Conservation (phyloP, 2,888 invertebrate species). For the Synergus laeviventris region DNA sequence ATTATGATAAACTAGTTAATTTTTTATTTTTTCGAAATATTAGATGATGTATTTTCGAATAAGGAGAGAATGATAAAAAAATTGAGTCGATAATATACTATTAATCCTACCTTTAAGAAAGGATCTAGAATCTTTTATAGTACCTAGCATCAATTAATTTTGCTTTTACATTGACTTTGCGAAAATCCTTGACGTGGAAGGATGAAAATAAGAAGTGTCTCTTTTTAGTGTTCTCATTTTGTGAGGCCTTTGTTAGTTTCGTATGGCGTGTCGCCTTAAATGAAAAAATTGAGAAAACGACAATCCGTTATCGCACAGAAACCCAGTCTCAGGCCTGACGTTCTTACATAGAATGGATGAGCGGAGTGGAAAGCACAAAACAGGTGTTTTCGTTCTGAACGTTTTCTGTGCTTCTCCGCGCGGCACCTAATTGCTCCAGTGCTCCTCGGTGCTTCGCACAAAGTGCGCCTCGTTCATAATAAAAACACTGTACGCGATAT, state of each 20-base stretch:
- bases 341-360: constrained; percentile 41
- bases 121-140: neutral
- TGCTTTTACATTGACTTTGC: neutral
- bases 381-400: constrained; percentile 45
- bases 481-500: constrained; percentile 42
- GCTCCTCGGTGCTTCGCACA: constrained; percentile 5
- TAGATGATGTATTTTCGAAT: neutral
- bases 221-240: neutral
- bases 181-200: neutral
- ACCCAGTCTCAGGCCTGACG: constrained; percentile 36
- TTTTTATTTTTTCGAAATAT: neutral
- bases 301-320: constrained; percentile 45
- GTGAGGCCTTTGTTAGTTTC: neutral
- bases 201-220: too few species aligned
- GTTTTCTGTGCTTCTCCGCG: constrained; percentile 24
- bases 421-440: constrained; percentile 33
- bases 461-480: constrained; percentile 36
- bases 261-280: neutral
- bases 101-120: neutral
- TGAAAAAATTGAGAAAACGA: constrained; percentile 43
- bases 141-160: neutral
- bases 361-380: constrained; percentile 37
- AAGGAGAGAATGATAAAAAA: neutral
- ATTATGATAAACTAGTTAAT: too few species aligned
- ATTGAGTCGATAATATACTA: neutral